Evolutionary conservation across 2,113 vertebrate species (phyloP).

Genomic region (Pomatostomus ruficeps): DNA sequence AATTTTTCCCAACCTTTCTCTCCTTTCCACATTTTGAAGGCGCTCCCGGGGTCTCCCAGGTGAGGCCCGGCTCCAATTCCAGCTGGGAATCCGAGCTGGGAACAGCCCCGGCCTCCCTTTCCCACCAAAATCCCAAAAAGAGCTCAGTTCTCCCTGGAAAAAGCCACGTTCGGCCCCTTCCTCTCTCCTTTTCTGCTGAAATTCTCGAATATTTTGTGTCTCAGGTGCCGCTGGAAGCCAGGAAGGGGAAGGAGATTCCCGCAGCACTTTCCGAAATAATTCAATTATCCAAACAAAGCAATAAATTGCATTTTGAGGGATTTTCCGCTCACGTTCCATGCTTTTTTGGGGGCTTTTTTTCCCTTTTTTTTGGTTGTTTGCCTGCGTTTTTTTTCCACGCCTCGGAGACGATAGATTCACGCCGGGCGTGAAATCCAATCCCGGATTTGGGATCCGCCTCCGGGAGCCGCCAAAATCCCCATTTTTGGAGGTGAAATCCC

Average conservation of each 20-base stretch:
- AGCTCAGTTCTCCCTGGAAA: accelerated
- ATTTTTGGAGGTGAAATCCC: accelerated
- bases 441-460: accelerated
- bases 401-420: background rate
- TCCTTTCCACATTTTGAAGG: background rate
- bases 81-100: background rate
- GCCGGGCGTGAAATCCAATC: background rate
- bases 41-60: background rate
- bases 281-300: conserved; percentile 4
- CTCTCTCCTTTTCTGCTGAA: background rate
- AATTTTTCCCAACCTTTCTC: background rate
- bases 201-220: background rate
- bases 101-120: background rate
- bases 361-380: background rate
- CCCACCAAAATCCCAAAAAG: background rate
- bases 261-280: too few relatives aligned
- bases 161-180: accelerated
- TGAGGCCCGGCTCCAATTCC: accelerated
- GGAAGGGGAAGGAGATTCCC: too few relatives aligned
- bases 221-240: background rate
- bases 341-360: background rate
- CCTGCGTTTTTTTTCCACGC: background rate
- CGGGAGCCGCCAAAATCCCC: background rate
- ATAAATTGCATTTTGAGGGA: background rate
- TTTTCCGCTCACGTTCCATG: background rate